Base-by-base conservation (phyloP, 2,888 invertebrate species). In the Taenaris catops region DNA sequence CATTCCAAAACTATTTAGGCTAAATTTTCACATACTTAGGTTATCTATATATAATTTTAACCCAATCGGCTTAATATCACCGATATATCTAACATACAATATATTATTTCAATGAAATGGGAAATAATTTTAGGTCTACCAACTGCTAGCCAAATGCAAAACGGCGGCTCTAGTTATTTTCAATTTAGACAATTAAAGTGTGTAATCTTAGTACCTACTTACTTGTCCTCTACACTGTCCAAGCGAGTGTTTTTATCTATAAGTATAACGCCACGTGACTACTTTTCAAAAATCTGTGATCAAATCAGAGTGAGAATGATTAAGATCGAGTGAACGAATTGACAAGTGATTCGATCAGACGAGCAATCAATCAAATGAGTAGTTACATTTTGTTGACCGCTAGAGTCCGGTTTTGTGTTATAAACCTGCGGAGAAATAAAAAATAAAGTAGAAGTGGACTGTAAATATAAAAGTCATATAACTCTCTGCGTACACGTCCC, bases 371-470 rank as follows among this genome's bases (percentile, higher is more conserved):
- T 69, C 64, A 74, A 72, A 65, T 73, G 61, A 75, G 78, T 87
- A 87, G 78, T 87, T 88, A 87, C 87, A 81, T 87, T 86, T 80
- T 71, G 78, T 81, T 87, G 84, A 78, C 84, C 87, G 80, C 75
- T 86, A 79, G 87, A 74, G 66, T 87, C 87, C 87, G 86, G 71
- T 84, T 87, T 87, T 79, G 84, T 80, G 79, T 86, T 86, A 87
- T 87, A 87, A 80, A 87, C 87, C 87, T 87, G 87, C 72, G 83
- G 76, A 86, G 74, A 83, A 74, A 84, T 70, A 80, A 84, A 81
- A 71, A 59, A 69, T 70, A 78, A 81, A 74, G 79, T 70, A 84
- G 80, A 79, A 73, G 72, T 80, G 71, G 67, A 69, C 67, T 67
- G 70, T 52, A 61, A 56, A 10, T 19, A 19, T 19, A 19, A 62